A percentile compares a stretch with the other conserved stretches of the same genome.
phyloP scores from a whole-genome alignment of 1,140 invertebrate species.

The Drosophila rufa region DNA sequence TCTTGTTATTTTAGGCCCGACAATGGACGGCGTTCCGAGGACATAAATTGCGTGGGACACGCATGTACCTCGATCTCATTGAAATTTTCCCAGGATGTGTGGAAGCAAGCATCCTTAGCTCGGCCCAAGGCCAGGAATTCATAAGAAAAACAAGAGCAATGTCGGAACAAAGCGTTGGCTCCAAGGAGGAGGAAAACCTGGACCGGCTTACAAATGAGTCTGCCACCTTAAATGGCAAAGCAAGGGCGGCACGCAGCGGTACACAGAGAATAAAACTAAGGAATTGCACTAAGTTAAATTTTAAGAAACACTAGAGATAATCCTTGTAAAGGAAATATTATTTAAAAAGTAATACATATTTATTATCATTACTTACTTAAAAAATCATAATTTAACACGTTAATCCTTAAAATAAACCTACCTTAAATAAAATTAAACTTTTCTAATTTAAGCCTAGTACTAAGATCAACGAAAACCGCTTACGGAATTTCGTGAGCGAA shows the following conservation, averaged over 20 bases:
- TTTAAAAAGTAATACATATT: too few relatives aligned
- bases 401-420: too few relatives aligned
- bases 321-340: background rate
- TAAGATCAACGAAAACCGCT: too few relatives aligned
- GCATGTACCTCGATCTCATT: slow-evolving; percentile 15
- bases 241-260: slow-evolving; percentile 23
- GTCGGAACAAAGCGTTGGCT: slow-evolving; percentile 23
- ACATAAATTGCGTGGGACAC: slow-evolving; percentile 32
- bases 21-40: background rate
- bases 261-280: slow-evolving; percentile 1
- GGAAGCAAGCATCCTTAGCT: slow-evolving; percentile 18
- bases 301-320: background rate
- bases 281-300: background rate
- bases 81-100: slow-evolving; percentile 19
- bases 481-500: too few relatives aligned
- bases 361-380: too few relatives aligned
- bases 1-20: slow-evolving; percentile 13
- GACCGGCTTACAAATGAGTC: slow-evolving; percentile 47
- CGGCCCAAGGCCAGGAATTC: slow-evolving; percentile 38
- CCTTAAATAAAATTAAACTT: too few relatives aligned
- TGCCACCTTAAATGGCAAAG: slow-evolving; percentile 43
- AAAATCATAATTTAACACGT: too few relatives aligned
- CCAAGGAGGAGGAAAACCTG: slow-evolving; percentile 7
- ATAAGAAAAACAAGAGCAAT: slow-evolving; percentile 47
- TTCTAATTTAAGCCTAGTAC: too few relatives aligned